A percentile compares a stretch with the other conserved stretches of the same genome.
Conservation (phyloP, 2,113 vertebrate genomes). For the Excalfactoria chinensis region DNA sequence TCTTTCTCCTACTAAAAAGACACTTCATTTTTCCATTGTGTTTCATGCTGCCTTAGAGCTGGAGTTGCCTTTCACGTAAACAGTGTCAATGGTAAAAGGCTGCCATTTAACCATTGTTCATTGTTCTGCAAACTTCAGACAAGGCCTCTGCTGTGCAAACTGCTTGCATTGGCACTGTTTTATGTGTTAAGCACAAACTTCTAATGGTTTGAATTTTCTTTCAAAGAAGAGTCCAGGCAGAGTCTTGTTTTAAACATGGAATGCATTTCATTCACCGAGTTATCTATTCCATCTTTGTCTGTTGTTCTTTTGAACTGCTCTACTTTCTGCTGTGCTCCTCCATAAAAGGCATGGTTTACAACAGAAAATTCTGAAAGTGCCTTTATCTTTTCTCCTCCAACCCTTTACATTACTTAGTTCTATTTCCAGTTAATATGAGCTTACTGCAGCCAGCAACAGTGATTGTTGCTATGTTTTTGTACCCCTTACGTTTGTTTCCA, state of each 20-base stretch:
- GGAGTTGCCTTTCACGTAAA: not conserved
- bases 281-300: not conserved
- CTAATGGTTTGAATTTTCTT: not conserved
- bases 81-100: not conserved
- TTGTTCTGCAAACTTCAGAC: not conserved
- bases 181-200: not conserved
- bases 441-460: constrained; percentile 40
- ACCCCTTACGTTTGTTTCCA: constrained; percentile 28
- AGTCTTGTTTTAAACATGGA: not conserved
- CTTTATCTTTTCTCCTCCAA: constrained; percentile 37
- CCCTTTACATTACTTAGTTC: constrained; percentile 14
- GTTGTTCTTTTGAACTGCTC: not conserved
- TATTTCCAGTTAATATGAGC: constrained; percentile 52
- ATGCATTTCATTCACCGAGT: not conserved
- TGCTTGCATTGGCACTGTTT: not conserved
- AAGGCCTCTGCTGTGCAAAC: not conserved
- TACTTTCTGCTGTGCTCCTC: not conserved
- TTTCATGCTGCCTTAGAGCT: not conserved
- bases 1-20: not conserved
- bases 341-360: constrained; percentile 19
- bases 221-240: not conserved
- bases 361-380: constrained; percentile 23
- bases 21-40: not conserved
- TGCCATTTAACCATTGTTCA: not conserved
- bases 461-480: constrained; percentile 54